These are phyloP conservation scores for Chrysina gloriosa DNA, from an alignment of 2,888 invertebrate genomes.

Conservation along the genomic window DNA sequence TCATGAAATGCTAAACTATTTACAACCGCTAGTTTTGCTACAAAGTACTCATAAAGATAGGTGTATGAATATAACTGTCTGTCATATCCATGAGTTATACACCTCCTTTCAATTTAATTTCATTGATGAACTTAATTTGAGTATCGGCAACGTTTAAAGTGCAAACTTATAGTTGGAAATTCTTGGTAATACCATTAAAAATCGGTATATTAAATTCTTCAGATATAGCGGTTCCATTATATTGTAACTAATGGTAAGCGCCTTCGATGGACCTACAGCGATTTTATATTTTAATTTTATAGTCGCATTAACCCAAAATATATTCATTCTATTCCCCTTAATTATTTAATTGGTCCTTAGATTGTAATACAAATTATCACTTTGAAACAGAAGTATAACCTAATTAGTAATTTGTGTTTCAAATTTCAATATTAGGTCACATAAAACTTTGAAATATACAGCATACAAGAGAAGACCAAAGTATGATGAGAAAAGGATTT, in stretches of 20 bases:
- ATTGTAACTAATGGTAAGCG: background rate
- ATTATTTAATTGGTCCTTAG: too few relatives aligned
- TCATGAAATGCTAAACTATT: conserved; percentile 1
- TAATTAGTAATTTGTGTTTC: too few relatives aligned
- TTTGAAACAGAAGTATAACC: too few relatives aligned
- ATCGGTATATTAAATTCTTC: background rate
- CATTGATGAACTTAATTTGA: conserved; percentile 4
- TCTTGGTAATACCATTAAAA: conserved; percentile 26
- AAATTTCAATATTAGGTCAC: too few relatives aligned
- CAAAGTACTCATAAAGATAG: background rate
- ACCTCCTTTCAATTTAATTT: conserved; percentile 9
- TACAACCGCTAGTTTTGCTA: background rate
- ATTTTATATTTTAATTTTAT: background rate
- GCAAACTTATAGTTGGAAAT: background rate
- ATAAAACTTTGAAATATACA: too few relatives aligned
- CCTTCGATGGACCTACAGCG: background rate
- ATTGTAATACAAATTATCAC: too few relatives aligned
- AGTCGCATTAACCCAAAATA: background rate
- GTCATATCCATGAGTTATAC: conserved; percentile 8
- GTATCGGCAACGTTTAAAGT: conserved; percentile 13
- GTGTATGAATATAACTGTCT: background rate
- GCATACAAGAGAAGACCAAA: too few relatives aligned
- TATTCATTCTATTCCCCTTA: too few relatives aligned
- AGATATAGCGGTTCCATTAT: background rate
- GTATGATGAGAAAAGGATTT: too few relatives aligned